Base-by-base conservation (phyloP, 2,888 invertebrate species). In the Hyalella azteca region DNA sequence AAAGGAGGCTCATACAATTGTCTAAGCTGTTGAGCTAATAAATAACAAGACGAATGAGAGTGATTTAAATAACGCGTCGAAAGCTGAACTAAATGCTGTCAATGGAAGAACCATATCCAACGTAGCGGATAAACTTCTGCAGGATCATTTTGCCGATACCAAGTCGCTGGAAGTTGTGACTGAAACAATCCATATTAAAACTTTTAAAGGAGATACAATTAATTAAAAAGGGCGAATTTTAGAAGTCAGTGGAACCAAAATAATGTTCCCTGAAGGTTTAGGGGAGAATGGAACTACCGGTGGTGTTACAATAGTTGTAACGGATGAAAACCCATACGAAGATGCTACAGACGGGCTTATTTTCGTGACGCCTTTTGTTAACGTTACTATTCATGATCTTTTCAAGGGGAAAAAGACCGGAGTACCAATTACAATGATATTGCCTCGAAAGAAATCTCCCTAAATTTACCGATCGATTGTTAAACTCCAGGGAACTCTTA, bases 251-350 rank as follows among this genome's bases (percentile, higher is more conserved):
- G 40, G 1, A 36, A 75, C 75, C n/a, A 1, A 75, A 75, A 75
- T 75, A 22, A 5, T 26, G 11, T n/a, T 75, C n/a, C 75, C 75
- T 45, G 75, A 75, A 75, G 75, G 75, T 19, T 45, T 75, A 13
- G 75, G 75, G 19, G 75, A 75, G n/a, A 41, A 45, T 39, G 73
- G 73, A n/a, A 73, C 73, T 19, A 40, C 39, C 11, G 39, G 39
- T 36, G 73, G 73, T 36, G 40, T 73, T 1, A 73, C 73, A 9
- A 19, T 73, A 7, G 36, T 73, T 29, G 39, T 39, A 13, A 73
- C 39, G 2, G 39, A 73, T n/a, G 73, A 73, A 73, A 73, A 73
- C 73, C 73, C 73, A 1, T 29, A 36, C 22, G 39, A 36, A 39
- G 73, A 73, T 39, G 32, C 73, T n/a, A 5, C 9, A 9, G 22